These are phyloP conservation scores for Eurytoma californica DNA, from an alignment of 2,888 invertebrate genomes.

Conservation along the genomic window DNA sequence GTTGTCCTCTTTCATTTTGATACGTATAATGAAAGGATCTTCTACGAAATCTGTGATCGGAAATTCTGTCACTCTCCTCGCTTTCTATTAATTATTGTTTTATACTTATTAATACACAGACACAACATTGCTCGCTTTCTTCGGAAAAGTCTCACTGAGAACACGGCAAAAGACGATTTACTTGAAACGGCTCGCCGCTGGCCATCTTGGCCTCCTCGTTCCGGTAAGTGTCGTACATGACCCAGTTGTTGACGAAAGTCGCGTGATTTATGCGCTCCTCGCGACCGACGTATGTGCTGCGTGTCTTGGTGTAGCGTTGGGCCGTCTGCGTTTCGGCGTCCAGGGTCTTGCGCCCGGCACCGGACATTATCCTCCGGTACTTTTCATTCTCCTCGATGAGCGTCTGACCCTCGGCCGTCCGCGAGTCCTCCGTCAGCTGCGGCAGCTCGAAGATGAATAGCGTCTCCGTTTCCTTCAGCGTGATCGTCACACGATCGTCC, in stretches of 20 bases:
- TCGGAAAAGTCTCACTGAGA: no score
- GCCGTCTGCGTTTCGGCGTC: slow-evolving; percentile 84
- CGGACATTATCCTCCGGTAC: slow-evolving; percentile 82
- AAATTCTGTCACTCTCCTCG: no score
- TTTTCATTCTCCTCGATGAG: slow-evolving; percentile 81
- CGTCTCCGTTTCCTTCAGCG: slow-evolving; percentile 83
- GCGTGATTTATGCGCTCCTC: slow-evolving; percentile 78
- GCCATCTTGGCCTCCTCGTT: not conserved
- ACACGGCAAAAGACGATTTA: no score
- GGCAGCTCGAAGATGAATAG: slow-evolving; percentile 80
- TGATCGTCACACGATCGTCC: slow-evolving; percentile 54
- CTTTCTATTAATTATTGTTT: not conserved
- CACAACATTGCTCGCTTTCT: no score
- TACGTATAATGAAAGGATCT: no score
- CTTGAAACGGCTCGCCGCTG: not conserved
- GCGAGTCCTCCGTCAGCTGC: slow-evolving; percentile 80
- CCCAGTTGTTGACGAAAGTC: slow-evolving; percentile 85
- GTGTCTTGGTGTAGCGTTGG: slow-evolving; percentile 79
- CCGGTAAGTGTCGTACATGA: slow-evolving; percentile 84
- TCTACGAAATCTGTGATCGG: no score
- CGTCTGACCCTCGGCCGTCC: slow-evolving; percentile 77
- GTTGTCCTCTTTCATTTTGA: no score
- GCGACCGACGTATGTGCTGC: slow-evolving; percentile 79
- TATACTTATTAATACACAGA: not conserved
- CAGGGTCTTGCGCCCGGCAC: slow-evolving; percentile 80